Evolutionary conservation across 30 jellyfish, hydroid and myxozoan genomes (phyloP).

Genomic region (Catostylus mosaicus): DNA sequence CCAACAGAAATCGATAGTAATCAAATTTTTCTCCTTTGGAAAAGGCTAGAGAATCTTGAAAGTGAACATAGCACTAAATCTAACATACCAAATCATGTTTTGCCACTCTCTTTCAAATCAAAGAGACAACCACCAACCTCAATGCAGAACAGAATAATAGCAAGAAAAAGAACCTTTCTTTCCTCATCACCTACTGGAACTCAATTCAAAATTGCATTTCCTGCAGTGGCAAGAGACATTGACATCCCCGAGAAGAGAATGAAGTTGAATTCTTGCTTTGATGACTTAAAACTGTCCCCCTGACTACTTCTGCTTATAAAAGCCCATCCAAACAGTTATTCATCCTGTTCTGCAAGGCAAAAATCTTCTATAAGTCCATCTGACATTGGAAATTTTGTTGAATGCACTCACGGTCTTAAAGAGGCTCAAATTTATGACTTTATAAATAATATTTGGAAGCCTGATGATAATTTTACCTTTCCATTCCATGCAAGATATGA

Average conservation of each 20-base stretch:
- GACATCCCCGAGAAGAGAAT: background rate
- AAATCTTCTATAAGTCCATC: background rate
- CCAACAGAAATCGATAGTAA: background rate
- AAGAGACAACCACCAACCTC: background rate
- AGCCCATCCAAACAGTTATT: background rate
- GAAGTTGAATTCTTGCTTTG: background rate
- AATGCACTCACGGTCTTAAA: no score
- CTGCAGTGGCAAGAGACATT: background rate
- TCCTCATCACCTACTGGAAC: background rate
- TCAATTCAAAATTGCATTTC: background rate
- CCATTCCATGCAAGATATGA: background rate
- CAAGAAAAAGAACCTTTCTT: background rate
- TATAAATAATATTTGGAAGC: constrained; percentile 19
- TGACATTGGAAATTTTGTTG: background rate
- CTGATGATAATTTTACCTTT: background rate
- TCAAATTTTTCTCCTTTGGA: background rate
- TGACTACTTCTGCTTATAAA: background rate
- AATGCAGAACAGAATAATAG: background rate
- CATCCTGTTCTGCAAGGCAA: background rate
- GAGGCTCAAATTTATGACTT: constrained; percentile 3
- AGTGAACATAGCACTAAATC: background rate
- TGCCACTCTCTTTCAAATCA: background rate
- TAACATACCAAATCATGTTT: background rate
- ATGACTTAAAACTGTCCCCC: background rate
- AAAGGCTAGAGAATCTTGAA: background rate